Evolutionary conservation across 2,113 vertebrate species (phyloP).

Genomic region (Dasypus novemcinctus): DNA sequence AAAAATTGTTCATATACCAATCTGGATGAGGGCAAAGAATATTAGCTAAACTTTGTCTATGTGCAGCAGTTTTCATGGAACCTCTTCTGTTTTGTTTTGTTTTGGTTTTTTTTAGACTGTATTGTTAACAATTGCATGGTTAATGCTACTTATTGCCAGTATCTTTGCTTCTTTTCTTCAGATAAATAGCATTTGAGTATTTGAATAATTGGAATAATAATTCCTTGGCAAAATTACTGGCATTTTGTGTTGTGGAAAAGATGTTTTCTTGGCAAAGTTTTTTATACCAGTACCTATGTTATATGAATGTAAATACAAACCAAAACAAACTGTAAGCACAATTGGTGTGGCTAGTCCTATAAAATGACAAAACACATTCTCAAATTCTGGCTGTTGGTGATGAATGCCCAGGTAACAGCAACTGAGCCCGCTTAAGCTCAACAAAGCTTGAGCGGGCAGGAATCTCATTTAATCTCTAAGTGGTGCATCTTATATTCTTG

Average conservation of each 20-base stretch:
- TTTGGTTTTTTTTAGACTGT: constrained; percentile 39
- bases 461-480: not conserved
- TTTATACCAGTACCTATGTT: constrained; percentile 54
- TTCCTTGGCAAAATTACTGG: constrained; percentile 24
- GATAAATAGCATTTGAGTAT: constrained; percentile 57
- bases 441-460: constrained; percentile 40
- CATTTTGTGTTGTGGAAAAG: constrained; percentile 62
- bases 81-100: constrained; percentile 46
- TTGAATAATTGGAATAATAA: constrained; percentile 53
- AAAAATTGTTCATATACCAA: constrained; percentile 63
- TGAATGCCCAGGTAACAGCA: constrained; percentile 14
- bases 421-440: not conserved
- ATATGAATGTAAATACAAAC: constrained; percentile 70
- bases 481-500: constrained; percentile 49
- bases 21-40: constrained; percentile 67
- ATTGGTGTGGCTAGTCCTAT: constrained; percentile 41
- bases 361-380: not conserved
- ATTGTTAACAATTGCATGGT: constrained; percentile 74
- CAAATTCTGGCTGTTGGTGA: constrained; percentile 9
- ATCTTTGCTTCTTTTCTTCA: constrained; percentile 62
- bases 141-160: constrained; percentile 52
- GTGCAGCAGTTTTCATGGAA: constrained; percentile 69
- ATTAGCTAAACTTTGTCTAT: constrained; percentile 50
- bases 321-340: constrained; percentile 66
- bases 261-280: constrained; percentile 62